phyloP scores from a whole-genome alignment of 2,113 vertebrate genomes.

The Suricata suricatta region DNA sequence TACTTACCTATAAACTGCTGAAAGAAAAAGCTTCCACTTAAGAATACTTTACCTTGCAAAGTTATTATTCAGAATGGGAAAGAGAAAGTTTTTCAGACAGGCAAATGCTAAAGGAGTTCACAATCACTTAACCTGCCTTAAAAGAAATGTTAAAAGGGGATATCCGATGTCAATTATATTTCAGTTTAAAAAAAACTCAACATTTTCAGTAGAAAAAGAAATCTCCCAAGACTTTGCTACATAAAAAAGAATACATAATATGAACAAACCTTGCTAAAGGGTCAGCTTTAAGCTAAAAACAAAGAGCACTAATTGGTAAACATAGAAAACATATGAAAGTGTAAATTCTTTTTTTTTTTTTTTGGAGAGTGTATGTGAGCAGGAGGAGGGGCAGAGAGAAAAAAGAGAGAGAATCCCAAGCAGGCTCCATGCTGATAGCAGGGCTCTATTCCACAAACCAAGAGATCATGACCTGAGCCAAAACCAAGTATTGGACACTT shows the following conservation, averaged over 20 bases:
- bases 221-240: background rate
- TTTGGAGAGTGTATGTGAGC: too few relatives aligned
- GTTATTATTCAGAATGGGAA: background rate
- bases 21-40: background rate
- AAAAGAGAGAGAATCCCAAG: too few relatives aligned
- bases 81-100: background rate
- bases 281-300: background rate
- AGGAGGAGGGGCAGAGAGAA: too few relatives aligned
- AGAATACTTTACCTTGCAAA: background rate
- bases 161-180: background rate
- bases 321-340: background rate
- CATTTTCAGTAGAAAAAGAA: background rate
- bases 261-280: background rate
- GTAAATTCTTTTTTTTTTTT: background rate
- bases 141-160: background rate
- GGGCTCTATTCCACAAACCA: too few relatives aligned
- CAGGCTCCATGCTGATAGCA: too few relatives aligned
- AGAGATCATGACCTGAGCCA: too few relatives aligned
- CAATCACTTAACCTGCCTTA: background rate
- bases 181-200: background rate
- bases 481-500: too few relatives aligned
- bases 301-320: background rate
- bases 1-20: background rate
- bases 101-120: background rate
- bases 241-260: background rate